phyloP scores from a whole-genome alignment of 2,888 invertebrate species.

The Mechanitis mazaeus region DNA sequence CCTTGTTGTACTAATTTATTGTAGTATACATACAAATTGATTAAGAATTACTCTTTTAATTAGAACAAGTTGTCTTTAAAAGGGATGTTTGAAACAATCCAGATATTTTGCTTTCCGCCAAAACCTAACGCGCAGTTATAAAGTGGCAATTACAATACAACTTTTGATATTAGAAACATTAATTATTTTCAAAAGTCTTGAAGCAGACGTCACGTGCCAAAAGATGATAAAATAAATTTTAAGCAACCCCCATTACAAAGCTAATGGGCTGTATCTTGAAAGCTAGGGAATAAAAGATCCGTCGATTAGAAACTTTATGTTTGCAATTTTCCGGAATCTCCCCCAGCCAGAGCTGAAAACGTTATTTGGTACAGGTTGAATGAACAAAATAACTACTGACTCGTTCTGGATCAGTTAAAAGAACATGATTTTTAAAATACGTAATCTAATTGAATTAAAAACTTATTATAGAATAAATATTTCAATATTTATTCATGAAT shows the following conservation, averaged over 20 bases:
- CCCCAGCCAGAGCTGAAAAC: conserved; percentile 47
- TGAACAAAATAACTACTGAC: conserved; percentile 4
- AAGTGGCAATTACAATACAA: conserved; percentile 1
- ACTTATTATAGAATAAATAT: too few species aligned
- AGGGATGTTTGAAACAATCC: background rate
- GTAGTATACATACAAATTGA: too few species aligned
- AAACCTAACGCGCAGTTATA: conserved; percentile 7
- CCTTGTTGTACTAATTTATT: too few species aligned
- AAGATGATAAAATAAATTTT: conserved; percentile 75
- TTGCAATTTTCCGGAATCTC: conserved; percentile 67
- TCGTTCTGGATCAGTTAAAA: background rate
- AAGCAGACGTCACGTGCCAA: conserved; percentile 72
- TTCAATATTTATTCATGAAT: too few species aligned
- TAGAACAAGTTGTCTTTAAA: too few species aligned
- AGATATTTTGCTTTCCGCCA: background rate
- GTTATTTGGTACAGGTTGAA: conserved; percentile 16
- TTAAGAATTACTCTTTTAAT: too few species aligned
- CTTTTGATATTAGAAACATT: conserved; percentile 6
- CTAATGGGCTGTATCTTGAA: conserved; percentile 75
- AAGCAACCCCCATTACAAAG: conserved; percentile 71
- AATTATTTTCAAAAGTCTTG: conserved; percentile 8
- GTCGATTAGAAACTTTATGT: conserved; percentile 77
- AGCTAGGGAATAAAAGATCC: conserved; percentile 73
- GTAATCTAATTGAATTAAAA: too few species aligned
- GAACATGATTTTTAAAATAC: too few species aligned